Conservation (phyloP, 2,113 vertebrate genomes). For the Indicator indicator region DNA sequence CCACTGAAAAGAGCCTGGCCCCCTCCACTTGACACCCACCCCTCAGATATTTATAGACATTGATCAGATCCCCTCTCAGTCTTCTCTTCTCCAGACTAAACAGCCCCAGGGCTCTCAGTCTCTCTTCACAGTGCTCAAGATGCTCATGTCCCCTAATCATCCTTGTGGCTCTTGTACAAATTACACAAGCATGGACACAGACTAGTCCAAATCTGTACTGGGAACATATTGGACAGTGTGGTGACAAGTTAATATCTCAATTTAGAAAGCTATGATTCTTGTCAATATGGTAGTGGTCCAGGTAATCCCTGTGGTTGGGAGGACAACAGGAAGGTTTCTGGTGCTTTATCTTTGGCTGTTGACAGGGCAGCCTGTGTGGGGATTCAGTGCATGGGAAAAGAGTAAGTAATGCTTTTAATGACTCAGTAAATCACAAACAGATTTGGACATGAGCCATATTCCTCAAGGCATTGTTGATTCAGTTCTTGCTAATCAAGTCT, state of each 20-base stretch:
- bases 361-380: neutral
- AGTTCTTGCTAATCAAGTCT: neutral
- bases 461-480: neutral
- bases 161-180: neutral
- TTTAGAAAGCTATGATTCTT: neutral
- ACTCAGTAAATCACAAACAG: neutral
- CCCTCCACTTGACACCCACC: no score
- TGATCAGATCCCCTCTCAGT: no score
- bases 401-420: neutral
- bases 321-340: fast-evolving
- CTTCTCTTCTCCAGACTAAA: no score
- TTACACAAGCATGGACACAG: neutral
- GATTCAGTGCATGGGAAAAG: neutral
- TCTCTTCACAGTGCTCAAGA: no score
- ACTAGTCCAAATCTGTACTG: neutral
- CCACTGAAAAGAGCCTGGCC: no score
- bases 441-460: neutral
- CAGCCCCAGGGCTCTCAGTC: no score
- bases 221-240: fast-evolving
- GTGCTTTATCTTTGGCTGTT: neutral
- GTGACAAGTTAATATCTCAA: neutral
- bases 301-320: neutral
- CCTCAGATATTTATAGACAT: no score
- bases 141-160: no score
- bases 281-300: neutral